Percentiles rank a stretch among this genome's conserved stretches.
Conservation (phyloP, 2,797 vertebrate species). For the Epinephelus coioides region DNA sequence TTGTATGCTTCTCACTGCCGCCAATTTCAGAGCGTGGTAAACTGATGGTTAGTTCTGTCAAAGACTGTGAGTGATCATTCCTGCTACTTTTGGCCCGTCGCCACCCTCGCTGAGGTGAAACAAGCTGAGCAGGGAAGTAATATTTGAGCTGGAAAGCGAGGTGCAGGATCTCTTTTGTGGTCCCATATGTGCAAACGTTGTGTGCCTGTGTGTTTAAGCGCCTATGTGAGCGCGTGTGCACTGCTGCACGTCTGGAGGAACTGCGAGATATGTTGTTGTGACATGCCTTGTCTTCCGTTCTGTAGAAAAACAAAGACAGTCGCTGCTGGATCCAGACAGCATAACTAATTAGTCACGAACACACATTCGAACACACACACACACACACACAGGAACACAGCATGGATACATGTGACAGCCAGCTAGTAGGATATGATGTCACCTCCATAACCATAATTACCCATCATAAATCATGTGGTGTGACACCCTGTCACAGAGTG, state of each 20-base stretch:
- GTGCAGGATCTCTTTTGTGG: constrained; percentile 37
- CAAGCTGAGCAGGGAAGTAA: constrained; percentile 33
- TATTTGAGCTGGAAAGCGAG: constrained; percentile 15
- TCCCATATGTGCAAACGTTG: constrained; percentile 41
- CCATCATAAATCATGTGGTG: constrained; percentile 84
- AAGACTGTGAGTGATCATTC: constrained; percentile 33
- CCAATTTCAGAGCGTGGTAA: constrained; percentile 59
- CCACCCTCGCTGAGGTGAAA: constrained; percentile 2
- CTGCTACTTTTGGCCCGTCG: background rate
- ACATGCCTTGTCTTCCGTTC: constrained; percentile 82
- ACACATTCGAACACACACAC: constrained; percentile 46
- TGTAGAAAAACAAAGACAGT: constrained; percentile 83
- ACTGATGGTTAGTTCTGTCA: constrained; percentile 57
- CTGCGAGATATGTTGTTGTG: constrained; percentile 79
- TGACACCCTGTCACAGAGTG: constrained; percentile 81
- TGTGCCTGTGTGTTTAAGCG: constrained; percentile 21
- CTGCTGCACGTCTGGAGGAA: constrained; percentile 67
- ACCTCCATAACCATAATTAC: constrained; percentile 85
- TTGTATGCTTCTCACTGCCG: constrained; percentile 54
- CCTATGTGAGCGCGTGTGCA: constrained; percentile 25
- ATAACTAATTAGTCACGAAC: constrained; percentile 87
- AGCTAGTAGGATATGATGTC: constrained; percentile 83
- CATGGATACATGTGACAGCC: constrained; percentile 67
- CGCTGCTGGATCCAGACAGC: constrained; percentile 85
- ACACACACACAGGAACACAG: constrained; percentile 52